Evolutionary conservation across 92 coral and sea anemone genomes (phyloP).

Genomic region (Umimayanthus kanabou): DNA sequence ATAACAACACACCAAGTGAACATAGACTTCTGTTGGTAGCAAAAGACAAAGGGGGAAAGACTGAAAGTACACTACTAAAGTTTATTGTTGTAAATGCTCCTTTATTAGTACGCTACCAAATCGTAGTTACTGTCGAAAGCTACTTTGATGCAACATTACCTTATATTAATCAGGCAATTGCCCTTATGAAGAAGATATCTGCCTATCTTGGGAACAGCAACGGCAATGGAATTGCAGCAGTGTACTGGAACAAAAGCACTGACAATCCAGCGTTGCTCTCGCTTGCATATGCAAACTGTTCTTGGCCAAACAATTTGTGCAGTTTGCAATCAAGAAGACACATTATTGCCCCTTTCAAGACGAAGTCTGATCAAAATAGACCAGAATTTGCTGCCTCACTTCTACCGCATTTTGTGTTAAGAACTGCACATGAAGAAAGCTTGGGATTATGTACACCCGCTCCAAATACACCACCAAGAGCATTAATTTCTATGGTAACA

Average conservation of each 20-base stretch:
- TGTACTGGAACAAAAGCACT: slow-evolving; percentile 20
- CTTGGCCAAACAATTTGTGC: slow-evolving; percentile 4
- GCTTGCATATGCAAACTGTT: slow-evolving; percentile 20
- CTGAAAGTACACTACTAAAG: slow-evolving; percentile 7
- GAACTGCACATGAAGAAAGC: slow-evolving; percentile 5
- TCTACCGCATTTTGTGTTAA: slow-evolving; percentile 37
- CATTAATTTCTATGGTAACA: not conserved
- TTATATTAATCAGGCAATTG: slow-evolving; percentile 12
- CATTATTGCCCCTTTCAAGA: not conserved
- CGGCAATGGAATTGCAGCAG: not conserved
- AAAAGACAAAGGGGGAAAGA: slow-evolving; percentile 42
- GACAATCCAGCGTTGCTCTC: not conserved
- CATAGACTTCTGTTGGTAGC: slow-evolving; percentile 24
- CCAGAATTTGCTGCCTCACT: slow-evolving; percentile 22
- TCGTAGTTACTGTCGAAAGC: slow-evolving; percentile 21
- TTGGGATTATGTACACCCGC: slow-evolving; percentile 13
- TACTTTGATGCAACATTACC: slow-evolving; percentile 40
- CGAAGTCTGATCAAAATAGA: not conserved
- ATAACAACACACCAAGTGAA: slow-evolving; percentile 14
- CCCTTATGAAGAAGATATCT: slow-evolving; percentile 8
- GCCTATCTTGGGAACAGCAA: not conserved
- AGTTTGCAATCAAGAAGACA: not conserved
- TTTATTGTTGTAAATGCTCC: slow-evolving; percentile 15
- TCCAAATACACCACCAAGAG: slow-evolving; percentile 45
- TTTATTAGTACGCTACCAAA: slow-evolving; percentile 20